These are phyloP conservation scores for Drosophila nannoptera DNA, from an alignment of 1,140 invertebrate species.

Conservation along the genomic window DNA sequence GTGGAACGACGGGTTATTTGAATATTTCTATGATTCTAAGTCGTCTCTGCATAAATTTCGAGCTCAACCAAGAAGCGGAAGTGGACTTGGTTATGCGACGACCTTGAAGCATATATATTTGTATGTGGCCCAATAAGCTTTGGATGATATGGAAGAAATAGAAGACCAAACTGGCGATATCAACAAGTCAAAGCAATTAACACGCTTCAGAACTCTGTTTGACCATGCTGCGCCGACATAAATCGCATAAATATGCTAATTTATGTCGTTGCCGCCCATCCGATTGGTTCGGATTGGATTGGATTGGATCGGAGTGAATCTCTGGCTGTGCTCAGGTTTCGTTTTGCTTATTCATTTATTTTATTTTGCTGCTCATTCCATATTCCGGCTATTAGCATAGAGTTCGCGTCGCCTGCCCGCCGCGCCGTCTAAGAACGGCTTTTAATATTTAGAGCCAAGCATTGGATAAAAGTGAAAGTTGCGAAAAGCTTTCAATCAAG, in stretches of 20 bases:
- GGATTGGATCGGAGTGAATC: slow-evolving; percentile 9
- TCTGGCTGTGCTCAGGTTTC: slow-evolving; percentile 32
- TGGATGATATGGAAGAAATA: slow-evolving; percentile 1
- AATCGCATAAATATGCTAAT: slow-evolving; percentile 64
- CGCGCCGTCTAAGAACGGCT: slow-evolving; percentile 3
- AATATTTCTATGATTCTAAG: too few species aligned
- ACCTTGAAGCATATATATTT: slow-evolving; percentile 23
- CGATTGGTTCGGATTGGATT: too few species aligned
- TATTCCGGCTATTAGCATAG: slow-evolving; percentile 42
- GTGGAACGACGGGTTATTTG: too few species aligned
- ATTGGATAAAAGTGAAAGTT: slow-evolving; percentile 38
- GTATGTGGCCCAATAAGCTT: slow-evolving; percentile 7
- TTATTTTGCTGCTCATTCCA: slow-evolving; percentile 29
- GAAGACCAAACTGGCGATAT: slow-evolving; percentile 39
- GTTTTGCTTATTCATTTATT: slow-evolving; percentile 38
- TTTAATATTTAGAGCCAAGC: slow-evolving; percentile 1
- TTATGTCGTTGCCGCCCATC: slow-evolving; percentile 38
- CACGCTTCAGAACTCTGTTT: slow-evolving; percentile 42
- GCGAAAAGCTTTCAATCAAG: not conserved
- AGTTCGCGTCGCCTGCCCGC: slow-evolving; percentile 7
- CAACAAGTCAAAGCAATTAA: slow-evolving; percentile 43
- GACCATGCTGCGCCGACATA: slow-evolving; percentile 47
- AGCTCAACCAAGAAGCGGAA: slow-evolving; percentile 28
- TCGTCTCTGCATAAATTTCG: too few species aligned
- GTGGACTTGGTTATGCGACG: slow-evolving; percentile 9